A percentile compares a stretch with the other conserved stretches of the same genome.
These are phyloP conservation scores for Larimichthys crocea DNA, from an alignment of 2,113 vertebrate genomes.

Conservation along the genomic window DNA sequence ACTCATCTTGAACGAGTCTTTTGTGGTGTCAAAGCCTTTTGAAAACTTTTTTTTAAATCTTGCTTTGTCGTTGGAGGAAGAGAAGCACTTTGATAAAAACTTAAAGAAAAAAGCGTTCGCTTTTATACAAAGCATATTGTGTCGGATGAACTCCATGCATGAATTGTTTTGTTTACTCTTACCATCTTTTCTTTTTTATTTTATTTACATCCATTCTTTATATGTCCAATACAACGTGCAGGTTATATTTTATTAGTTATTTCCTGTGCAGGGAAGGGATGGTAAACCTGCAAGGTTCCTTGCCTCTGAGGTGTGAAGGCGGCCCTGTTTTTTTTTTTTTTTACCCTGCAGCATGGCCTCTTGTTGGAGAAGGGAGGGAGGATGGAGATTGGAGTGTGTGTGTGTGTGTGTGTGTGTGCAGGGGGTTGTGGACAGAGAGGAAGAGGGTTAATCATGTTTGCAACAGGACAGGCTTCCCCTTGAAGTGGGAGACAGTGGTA, in stretches of 20 bases:
- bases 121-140: slow-evolving; percentile 51
- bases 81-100: slow-evolving; percentile 52
- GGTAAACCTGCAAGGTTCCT: slow-evolving; percentile 37
- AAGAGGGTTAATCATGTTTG: slow-evolving; percentile 83
- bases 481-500: slow-evolving; percentile 85
- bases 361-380: slow-evolving; percentile 15
- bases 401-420: slow-evolving; percentile 9
- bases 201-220: neutral
- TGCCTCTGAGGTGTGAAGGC: slow-evolving; percentile 67
- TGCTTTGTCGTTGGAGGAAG: slow-evolving; percentile 66
- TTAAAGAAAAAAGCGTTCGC: slow-evolving; percentile 35
- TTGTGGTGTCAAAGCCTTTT: slow-evolving; percentile 76
- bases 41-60: slow-evolving; percentile 75
- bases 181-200: slow-evolving; percentile 1
- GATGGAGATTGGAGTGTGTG: slow-evolving; percentile 41
- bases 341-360: slow-evolving; percentile 47
- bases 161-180: slow-evolving; percentile 37
- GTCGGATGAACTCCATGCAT: slow-evolving; percentile 9
- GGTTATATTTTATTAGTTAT: slow-evolving; percentile 40
- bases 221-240: slow-evolving; percentile 6
- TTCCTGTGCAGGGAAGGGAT: slow-evolving; percentile 47
- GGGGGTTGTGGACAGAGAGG: slow-evolving; percentile 52
- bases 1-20: slow-evolving; percentile 70
- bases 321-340: slow-evolving; percentile 35
- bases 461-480: slow-evolving; percentile 82